Evolutionary conservation across 2,797 vertebrate genomes (phyloP), one percentile per base, ranked within the genome.

Genomic region (Hoplostethus atlanticus): DNA sequence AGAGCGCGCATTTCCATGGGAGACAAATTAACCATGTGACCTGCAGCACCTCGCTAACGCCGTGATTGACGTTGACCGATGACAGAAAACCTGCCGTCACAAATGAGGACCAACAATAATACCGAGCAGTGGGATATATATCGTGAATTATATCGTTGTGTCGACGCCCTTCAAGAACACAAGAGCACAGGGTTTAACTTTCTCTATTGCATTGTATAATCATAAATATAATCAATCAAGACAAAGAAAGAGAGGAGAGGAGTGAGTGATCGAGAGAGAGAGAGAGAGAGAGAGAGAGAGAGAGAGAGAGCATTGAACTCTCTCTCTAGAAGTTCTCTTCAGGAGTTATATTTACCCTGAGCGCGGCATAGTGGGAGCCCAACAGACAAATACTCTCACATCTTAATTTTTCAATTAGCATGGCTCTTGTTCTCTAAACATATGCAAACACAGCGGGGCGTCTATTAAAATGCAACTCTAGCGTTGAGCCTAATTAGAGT

Each of bases 391-490:
- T 87, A 93, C 88, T 78, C 85, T 91, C 89, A 94, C 89, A 90
- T 95, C 92, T 94, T 94, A 85, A 94, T 94, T 94, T 95, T 94
- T 95, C 93, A 94, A 95, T 95, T 95, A 95, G 87, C 91, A 91
- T 88, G 91, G 87, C 92, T 90, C 92, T 91, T 91, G 91, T 94
- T 90, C 92, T 94, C 92, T 88, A 91, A 95, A 91, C 93, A 94
- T 94, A 94, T 94, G 94, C 92, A 95, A 93, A 94, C 93, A 93
- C 94, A 93, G 91, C 84, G 48, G 93, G 94, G 85, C 77, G 38
- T 90, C 89, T 75, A 94, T 94, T 94, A 91, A 94, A 94, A 95
- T 95, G 92, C 94, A 94, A 90, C 90, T 92, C 84, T 89, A 85
- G 90, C 89, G 91, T 89, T 90, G 91, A 92, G 89, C 90, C 93